Conservation (phyloP, 2,113 vertebrate species). For the Hiodon tergisus region DNA sequence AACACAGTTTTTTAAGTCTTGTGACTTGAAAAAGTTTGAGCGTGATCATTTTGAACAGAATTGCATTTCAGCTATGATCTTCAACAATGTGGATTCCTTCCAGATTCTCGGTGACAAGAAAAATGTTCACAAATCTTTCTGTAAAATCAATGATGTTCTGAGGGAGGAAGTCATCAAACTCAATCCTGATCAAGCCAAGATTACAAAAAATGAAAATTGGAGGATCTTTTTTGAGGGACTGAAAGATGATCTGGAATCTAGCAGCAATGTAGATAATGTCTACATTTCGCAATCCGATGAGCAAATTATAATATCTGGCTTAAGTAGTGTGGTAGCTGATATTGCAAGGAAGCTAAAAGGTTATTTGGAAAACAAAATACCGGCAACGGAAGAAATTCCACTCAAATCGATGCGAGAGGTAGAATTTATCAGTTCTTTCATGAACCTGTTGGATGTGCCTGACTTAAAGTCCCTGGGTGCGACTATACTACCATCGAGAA, state of each 20-base stretch:
- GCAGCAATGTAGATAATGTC: slow-evolving; percentile 19
- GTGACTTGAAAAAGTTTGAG: slow-evolving; percentile 42
- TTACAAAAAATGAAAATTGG: slow-evolving; percentile 33
- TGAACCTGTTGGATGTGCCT: slow-evolving; percentile 31
- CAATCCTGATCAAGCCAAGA: slow-evolving; percentile 21
- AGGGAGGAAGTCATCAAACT: slow-evolving; percentile 36
- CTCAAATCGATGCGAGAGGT: slow-evolving; percentile 32
- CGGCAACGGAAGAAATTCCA: slow-evolving; percentile 26
- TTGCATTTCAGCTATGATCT: slow-evolving; percentile 34
- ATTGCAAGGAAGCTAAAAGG: slow-evolving; percentile 33
- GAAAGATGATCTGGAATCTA: slow-evolving; percentile 28
- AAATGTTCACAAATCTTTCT: slow-evolving; percentile 31
- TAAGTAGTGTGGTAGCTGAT: slow-evolving; percentile 33
- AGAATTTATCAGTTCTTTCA: slow-evolving; percentile 38
- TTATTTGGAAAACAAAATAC: slow-evolving; percentile 41
- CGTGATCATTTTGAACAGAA: slow-evolving; percentile 32
- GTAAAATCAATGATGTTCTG: slow-evolving; percentile 36
- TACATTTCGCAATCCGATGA: slow-evolving; percentile 21
- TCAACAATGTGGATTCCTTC: slow-evolving; percentile 11
- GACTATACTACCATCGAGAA: slow-evolving; percentile 21
- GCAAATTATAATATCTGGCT: slow-evolving; percentile 40
- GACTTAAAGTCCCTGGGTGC: slow-evolving; percentile 32
- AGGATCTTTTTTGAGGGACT: slow-evolving; percentile 28
- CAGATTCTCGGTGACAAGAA: slow-evolving; percentile 37
- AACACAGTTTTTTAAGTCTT: slow-evolving; percentile 31